Base-by-base conservation (phyloP, 2,888 invertebrate genomes). In the Leptopterna dolabrata region DNA sequence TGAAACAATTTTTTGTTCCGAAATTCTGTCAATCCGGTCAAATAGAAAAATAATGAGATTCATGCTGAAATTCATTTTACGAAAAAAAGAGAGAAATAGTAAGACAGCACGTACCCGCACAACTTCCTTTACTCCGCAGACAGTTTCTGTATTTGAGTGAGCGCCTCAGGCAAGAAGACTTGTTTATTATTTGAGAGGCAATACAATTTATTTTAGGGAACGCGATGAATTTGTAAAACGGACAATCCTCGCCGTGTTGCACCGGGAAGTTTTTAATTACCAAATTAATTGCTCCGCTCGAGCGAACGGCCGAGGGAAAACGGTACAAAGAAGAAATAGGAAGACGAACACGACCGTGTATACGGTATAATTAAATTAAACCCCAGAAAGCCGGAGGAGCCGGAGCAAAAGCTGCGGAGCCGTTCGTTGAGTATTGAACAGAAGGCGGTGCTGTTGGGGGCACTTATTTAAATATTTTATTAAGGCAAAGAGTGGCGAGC, bases 351-450 rank as follows among this genome's bases (percentile, higher is more conserved):
- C 14, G 45, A 27, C 80, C 27, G 80, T 45, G 80, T 47, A 80
- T 47, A 47, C 45, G 27, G 80, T 45, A 71, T 80, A 80, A 80
- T 80, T 80, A 80, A 80, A 80, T 80, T 80, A 47, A 47, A 80
- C 16, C 43, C 80, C 19, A 45, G 80, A 24, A 80, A 76, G 41
- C 13, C 71, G 76, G 41, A 76, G 16, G 43, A 76, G 41, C 13
- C 71, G 76, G 41, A 76, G n/a, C 11, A 43, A 41, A 76, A 76
- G 76, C n/a, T n/a, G n/a, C n/a, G n/a, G n/a, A n/a, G n/a, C 76
- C 36, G 76, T 16, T 9, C 41, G 41, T 9, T 14, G 29, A 16
- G 19, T 14, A 71, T 16, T 29, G 27, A 30, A 36, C 11, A 6
- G 27, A 27, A 9, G 14, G 41, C 2, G 41, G 41, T n/a, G 76